Conservation (phyloP, 2,113 vertebrate genomes). For the Tinamus guttatus region DNA sequence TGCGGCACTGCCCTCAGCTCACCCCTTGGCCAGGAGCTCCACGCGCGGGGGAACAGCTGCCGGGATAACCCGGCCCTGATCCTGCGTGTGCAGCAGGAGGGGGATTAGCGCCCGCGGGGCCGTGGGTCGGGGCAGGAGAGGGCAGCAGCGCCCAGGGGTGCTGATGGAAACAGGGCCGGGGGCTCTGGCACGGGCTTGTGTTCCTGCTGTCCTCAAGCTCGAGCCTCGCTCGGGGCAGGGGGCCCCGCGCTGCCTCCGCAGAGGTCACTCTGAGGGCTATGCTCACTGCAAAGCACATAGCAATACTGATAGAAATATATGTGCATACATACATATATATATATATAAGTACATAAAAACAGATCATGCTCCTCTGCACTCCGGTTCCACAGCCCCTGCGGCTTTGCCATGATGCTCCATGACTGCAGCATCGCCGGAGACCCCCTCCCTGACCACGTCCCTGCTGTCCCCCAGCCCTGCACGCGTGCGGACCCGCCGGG, state of each 20-base stretch:
- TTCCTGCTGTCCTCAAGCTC: too few relatives aligned
- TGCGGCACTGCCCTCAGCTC: neutral
- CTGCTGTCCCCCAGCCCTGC: neutral
- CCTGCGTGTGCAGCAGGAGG: slow-evolving; percentile 45
- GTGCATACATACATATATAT: too few relatives aligned
- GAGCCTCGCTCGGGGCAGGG: too few relatives aligned
- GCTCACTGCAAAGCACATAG: neutral
- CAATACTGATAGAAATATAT: neutral
- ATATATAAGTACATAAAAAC: neutral
- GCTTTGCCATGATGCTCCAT: neutral
- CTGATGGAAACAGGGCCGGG: neutral
- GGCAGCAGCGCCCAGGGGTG: neutral
- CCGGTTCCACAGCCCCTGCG: too few relatives aligned
- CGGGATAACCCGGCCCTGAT: neutral
- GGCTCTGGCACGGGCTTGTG: too few relatives aligned
- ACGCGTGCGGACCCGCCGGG: neutral
- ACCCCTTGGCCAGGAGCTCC: neutral
- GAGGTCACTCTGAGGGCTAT: neutral
- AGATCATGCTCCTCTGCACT: neutral
- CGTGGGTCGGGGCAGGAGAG: slow-evolving; percentile 12
- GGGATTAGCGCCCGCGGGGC: neutral
- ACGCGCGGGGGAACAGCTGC: neutral
- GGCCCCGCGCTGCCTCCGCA: too few relatives aligned
- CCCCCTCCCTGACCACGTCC: neutral
- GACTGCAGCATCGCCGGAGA: neutral